phyloP scores from a whole-genome alignment of 1,140 invertebrate genomes.

The Choristoneura fumiferana region DNA sequence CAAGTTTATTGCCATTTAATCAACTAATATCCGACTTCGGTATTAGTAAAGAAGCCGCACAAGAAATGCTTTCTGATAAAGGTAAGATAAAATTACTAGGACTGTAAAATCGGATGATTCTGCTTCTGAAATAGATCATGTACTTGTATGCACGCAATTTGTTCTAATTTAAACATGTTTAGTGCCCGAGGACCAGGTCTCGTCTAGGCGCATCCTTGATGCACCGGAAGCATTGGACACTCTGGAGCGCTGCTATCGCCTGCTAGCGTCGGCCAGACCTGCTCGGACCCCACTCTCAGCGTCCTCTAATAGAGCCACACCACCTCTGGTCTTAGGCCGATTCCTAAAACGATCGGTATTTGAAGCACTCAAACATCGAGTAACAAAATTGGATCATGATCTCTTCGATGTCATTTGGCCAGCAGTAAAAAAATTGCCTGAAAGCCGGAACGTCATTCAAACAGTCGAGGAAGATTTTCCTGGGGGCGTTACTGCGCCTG shows the following conservation, averaged over 20 bases:
- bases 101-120: neutral
- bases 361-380: slow-evolving; percentile 83
- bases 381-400: slow-evolving; percentile 88
- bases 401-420: slow-evolving; percentile 90
- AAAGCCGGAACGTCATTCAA: slow-evolving; percentile 77
- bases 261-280: slow-evolving; percentile 80
- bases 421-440: slow-evolving; percentile 85
- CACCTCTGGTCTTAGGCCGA: slow-evolving; percentile 81
- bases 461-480: slow-evolving; percentile 84
- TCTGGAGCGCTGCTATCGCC: slow-evolving; percentile 84
- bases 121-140: neutral
- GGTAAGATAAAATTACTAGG: slow-evolving; percentile 74
- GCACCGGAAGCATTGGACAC: slow-evolving; percentile 84
- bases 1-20: slow-evolving; percentile 83
- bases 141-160: neutral
- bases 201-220: slow-evolving; percentile 83
- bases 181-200: slow-evolving; percentile 85
- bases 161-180: slow-evolving; percentile 37
- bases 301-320: slow-evolving; percentile 79
- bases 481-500: slow-evolving; percentile 86
- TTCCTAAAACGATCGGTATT: slow-evolving; percentile 84
- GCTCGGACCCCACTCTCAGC: slow-evolving; percentile 76
- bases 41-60: slow-evolving; percentile 81
- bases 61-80: slow-evolving; percentile 87
- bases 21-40: slow-evolving; percentile 85